These are phyloP conservation scores for Gryllus longicercus DNA, from an alignment of 2,888 invertebrate genomes.

Conservation along the genomic window DNA sequence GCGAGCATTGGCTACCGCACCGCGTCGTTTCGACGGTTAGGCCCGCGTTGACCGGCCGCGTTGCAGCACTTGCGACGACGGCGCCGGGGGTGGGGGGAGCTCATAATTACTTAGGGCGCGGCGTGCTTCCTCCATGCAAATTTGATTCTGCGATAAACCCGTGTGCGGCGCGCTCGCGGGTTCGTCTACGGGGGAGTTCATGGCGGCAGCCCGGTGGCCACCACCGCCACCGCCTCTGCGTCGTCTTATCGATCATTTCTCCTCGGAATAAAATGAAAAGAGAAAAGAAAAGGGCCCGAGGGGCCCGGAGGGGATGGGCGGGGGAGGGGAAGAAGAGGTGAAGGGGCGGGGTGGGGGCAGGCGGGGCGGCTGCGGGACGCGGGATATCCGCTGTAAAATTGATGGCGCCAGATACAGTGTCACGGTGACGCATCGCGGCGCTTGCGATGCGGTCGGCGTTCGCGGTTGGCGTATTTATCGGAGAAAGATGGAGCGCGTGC, in stretches of 20 bases:
- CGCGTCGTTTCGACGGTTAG: too few relatives aligned
- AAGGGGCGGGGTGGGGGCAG: background rate
- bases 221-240: background rate
- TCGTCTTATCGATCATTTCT: slow-evolving; percentile 11
- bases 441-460: background rate
- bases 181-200: background rate
- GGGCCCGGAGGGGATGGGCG: background rate
- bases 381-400: slow-evolving; percentile 17
- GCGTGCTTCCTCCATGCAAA: slow-evolving; percentile 11
- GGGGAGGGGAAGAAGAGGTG: background rate
- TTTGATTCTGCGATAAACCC: slow-evolving; percentile 3
- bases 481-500: slow-evolving; percentile 17
- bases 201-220: background rate
- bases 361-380: background rate
- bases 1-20: too few relatives aligned
- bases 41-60: too few relatives aligned
- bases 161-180: background rate
- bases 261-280: background rate
- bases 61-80: too few relatives aligned
- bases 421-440: slow-evolving; percentile 3
- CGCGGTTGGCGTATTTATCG: background rate
- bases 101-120: background rate
- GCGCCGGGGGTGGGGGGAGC: background rate
- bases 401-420: slow-evolving; percentile 17
- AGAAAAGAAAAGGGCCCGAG: slow-evolving; percentile 11